Evolutionary conservation across 2,113 vertebrate species (phyloP).

Genomic region (Tragelaphus buxtoni): DNA sequence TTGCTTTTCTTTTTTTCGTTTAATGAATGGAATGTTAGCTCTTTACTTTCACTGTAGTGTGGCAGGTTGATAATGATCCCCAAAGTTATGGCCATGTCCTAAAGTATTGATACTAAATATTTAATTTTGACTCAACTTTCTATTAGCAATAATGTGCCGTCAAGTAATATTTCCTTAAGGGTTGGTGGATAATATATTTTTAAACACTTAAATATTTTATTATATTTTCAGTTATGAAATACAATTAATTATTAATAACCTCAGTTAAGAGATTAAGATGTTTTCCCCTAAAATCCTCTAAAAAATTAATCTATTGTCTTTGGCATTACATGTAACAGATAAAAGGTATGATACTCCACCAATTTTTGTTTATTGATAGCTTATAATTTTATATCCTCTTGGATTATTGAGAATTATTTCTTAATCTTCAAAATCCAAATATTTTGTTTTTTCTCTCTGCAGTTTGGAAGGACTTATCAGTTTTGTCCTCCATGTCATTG

Average conservation of each 20-base stretch:
- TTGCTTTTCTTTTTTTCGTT: background rate
- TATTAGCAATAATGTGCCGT: background rate
- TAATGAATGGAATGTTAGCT: background rate
- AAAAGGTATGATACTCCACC: background rate
- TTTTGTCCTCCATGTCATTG: background rate
- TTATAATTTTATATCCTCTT: background rate
- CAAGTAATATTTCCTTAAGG: background rate
- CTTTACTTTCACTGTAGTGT: background rate
- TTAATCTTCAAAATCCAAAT: background rate
- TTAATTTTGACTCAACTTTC: background rate
- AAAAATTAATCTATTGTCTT: background rate
- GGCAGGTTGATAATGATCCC: background rate
- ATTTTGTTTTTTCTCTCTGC: background rate
- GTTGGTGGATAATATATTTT: background rate
- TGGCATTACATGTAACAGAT: background rate
- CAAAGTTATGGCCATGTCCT: background rate
- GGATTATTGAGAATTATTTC: background rate
- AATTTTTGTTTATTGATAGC: background rate
- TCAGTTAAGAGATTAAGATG: background rate
- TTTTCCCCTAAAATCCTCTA: background rate
- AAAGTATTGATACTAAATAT: background rate
- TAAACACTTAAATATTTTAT: background rate
- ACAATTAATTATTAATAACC: background rate
- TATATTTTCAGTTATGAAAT: background rate
- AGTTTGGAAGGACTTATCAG: background rate